Percentiles rank a stretch among this genome's conserved stretches.
phyloP scores from a whole-genome alignment of 1,140 invertebrate species.

The Drosophila nikananu region DNA sequence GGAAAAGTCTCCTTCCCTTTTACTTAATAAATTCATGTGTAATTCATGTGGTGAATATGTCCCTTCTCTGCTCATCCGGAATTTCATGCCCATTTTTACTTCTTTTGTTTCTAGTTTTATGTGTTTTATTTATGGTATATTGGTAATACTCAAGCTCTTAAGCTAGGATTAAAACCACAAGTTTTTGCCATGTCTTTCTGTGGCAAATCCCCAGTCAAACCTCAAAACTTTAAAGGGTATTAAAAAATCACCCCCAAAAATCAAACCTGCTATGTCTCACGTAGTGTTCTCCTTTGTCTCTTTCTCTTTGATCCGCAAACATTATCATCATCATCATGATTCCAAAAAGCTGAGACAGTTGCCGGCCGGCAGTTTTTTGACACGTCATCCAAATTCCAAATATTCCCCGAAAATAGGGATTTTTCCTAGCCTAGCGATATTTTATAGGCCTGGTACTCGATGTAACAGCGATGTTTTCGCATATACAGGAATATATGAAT shows the following conservation, averaged over 20 bases:
- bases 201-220: neutral
- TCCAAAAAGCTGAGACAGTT: constrained; percentile 11
- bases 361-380: constrained; percentile 44
- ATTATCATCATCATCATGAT: constrained; percentile 8
- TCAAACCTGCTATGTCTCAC: constrained; percentile 55
- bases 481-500: constrained; percentile 26
- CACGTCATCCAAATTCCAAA: constrained; percentile 20
- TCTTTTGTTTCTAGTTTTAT: too few species aligned
- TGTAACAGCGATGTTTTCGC: constrained; percentile 4
- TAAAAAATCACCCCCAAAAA: neutral
- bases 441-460: neutral
- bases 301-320: constrained; percentile 15
- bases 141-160: too few species aligned
- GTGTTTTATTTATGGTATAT: too few species aligned
- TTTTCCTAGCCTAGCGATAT: neutral
- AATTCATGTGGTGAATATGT: too few species aligned
- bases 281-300: constrained; percentile 32
- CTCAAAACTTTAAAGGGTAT: neutral
- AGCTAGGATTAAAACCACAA: too few species aligned
- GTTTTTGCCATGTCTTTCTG: neutral
- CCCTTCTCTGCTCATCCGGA: too few species aligned
- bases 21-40: too few species aligned
- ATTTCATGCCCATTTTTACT: too few species aligned
- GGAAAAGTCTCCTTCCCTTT: too few species aligned
- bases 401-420: constrained; percentile 6